A percentile compares a stretch with the other conserved stretches of the same genome.
These are phyloP conservation scores for Ptiloglossa arizonensis DNA, from an alignment of 1,140 invertebrate genomes.

Conservation along the genomic window DNA sequence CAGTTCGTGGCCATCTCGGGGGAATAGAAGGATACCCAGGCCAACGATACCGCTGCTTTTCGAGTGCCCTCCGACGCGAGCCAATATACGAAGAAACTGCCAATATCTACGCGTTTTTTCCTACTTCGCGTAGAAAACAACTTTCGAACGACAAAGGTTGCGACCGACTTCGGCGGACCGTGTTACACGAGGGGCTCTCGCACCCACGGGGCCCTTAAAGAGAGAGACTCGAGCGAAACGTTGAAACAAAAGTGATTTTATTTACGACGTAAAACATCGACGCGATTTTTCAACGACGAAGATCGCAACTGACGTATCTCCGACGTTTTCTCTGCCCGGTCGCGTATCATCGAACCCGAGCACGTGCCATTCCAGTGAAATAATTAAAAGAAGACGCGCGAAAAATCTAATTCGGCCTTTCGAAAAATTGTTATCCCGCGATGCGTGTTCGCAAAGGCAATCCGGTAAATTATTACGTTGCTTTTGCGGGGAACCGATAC, in stretches of 20 bases:
- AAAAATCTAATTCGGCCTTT: constrained; percentile 41
- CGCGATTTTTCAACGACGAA: too few relatives aligned
- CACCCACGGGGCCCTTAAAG: too few relatives aligned
- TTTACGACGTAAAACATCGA: too few relatives aligned
- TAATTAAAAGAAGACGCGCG: too few relatives aligned
- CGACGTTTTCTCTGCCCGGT: too few relatives aligned
- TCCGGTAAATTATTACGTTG: constrained; percentile 47
- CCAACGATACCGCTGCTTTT: constrained; percentile 58
- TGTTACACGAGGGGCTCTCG: too few relatives aligned
- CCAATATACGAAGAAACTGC: constrained; percentile 55
- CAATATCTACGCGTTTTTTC: constrained; percentile 45
- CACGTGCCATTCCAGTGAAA: too few relatives aligned
- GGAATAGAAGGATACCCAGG: constrained; percentile 57
- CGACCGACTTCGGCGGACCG: constrained; percentile 24
- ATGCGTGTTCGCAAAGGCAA: constrained; percentile 4
- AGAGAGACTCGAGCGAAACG: too few relatives aligned
- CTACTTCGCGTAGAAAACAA: neutral
- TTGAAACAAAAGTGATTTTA: too few relatives aligned
- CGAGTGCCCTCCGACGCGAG: constrained; percentile 51
- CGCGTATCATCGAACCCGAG: too few relatives aligned
- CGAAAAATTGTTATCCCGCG: constrained; percentile 13
- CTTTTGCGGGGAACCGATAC: constrained; percentile 38
- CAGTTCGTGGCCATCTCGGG: constrained; percentile 58
- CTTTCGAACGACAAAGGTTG: constrained; percentile 51
- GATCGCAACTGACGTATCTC: too few relatives aligned